A percentile compares a stretch with the other conserved stretches of the same genome.
These are phyloP conservation scores for Hypsopygia costalis DNA, from an alignment of 2,888 invertebrate species.

Conservation along the genomic window DNA sequence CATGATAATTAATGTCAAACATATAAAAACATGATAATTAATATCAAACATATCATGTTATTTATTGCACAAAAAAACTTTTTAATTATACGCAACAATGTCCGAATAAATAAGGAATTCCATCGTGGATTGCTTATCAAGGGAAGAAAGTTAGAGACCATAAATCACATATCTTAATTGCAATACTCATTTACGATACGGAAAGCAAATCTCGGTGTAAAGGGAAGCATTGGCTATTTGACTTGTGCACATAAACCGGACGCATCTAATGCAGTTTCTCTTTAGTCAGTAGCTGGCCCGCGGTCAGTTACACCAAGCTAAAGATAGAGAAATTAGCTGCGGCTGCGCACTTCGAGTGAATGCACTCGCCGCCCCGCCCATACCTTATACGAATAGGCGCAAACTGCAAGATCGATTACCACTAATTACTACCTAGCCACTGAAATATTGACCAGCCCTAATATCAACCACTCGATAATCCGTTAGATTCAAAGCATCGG, in stretches of 20 bases:
- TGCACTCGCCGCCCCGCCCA: constrained; percentile 59
- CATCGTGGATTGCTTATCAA: not conserved
- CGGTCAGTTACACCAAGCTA: constrained; percentile 77
- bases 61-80: too few relatives aligned
- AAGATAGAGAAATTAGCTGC: constrained; percentile 78
- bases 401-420: constrained; percentile 74
- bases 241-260: constrained; percentile 65
- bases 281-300: constrained; percentile 50
- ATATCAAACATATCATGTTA: too few relatives aligned
- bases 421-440: constrained; percentile 63
- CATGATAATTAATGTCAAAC: too few relatives aligned
- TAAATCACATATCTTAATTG: constrained; percentile 16
- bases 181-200: constrained; percentile 14
- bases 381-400: constrained; percentile 63
- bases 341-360: constrained; percentile 57
- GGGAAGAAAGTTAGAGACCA: constrained; percentile 1
- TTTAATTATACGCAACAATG: too few relatives aligned
- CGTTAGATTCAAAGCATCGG: constrained; percentile 15
- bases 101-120: not conserved
- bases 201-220: constrained; percentile 17
- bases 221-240: constrained; percentile 36
- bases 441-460: constrained; percentile 42
- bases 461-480: constrained; percentile 25
- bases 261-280: constrained; percentile 76
- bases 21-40: too few relatives aligned